Base-by-base conservation (phyloP, 2,888 invertebrate genomes). In the Drosophila testacea region DNA sequence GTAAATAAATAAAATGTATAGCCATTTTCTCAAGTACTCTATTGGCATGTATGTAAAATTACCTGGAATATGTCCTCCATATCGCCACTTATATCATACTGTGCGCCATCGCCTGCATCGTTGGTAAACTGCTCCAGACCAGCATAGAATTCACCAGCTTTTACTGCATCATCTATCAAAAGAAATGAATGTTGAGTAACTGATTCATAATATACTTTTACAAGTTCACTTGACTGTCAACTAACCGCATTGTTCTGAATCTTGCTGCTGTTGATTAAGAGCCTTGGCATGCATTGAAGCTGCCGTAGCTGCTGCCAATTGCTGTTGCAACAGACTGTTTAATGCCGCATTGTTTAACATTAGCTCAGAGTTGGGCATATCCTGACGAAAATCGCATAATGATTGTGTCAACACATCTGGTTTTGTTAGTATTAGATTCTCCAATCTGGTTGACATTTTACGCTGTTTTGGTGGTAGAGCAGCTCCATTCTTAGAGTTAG, bases 61-160 rank as follows among this genome's bases (percentile, higher is more conserved):
- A 92, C 92, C 81, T 92, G 92, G 76, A 93, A 92, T 70, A 93
- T 91, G 51, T 93, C 93, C 71, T 93, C 93, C 86, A 92, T 90
- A 75, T 92, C 92, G 60, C 91, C 92, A 36, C 91, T 89, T 54
- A 92, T 90, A 52, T 92, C 92, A 69, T 91, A 92, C 54, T 91
- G 92, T 39, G 90, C 82, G 10, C 88, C 88, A 68, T 92, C 92
- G 38, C 90, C 90, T 28, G 91, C 92, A 57, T 91, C 92, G 22
- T 74, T 78, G 47, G 77, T 56, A 42, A 92, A 92, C 36, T 89
- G 90, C 38, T 92, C 92, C 32, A 92, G 36, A 6, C 91, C 89
- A 3, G 91, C 90, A 72, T 93, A 93, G 50, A 92, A 79, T 57
- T 91, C 92, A 42, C 82, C 75, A 65, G 82, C 56, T 6, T 55